These are phyloP conservation scores for Conops quadrifasciatus DNA, from an alignment of 2,888 invertebrate species.

Conservation along the genomic window DNA sequence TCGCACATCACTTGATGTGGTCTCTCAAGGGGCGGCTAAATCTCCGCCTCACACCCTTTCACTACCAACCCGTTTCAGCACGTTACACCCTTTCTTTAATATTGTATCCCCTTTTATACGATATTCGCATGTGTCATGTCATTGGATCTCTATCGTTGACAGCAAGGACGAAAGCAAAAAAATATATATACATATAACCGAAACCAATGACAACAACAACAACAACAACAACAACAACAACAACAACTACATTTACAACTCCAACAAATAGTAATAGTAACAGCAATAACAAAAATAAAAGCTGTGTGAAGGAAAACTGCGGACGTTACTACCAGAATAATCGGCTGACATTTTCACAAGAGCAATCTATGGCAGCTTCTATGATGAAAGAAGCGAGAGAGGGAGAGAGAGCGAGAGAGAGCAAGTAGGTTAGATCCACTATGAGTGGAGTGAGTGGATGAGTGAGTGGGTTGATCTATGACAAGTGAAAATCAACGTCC, in stretches of 20 bases:
- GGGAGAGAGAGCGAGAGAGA: background rate
- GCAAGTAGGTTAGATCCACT: too few species aligned
- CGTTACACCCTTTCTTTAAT: too few species aligned
- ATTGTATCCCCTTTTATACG: background rate
- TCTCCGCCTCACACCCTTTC: background rate
- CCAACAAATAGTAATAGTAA: background rate
- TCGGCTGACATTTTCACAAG: too few species aligned
- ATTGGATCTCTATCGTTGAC: background rate
- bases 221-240: conserved; percentile 20
- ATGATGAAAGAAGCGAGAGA: too few species aligned
- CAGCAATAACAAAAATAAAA: too few species aligned
- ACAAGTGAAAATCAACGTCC: background rate
- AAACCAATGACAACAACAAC: background rate
- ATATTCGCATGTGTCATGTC: background rate
- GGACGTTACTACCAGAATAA: too few species aligned
- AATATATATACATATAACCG: too few species aligned
- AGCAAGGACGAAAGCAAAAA: background rate
- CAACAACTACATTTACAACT: conserved; percentile 23
- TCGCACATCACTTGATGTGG: too few species aligned
- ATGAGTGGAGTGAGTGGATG: background rate
- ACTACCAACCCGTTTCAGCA: too few species aligned
- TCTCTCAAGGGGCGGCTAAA: too few species aligned
- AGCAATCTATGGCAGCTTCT: too few species aligned
- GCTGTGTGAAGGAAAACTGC: too few species aligned
- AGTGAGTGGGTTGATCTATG: background rate